Base-by-base conservation (phyloP, 2,888 invertebrate genomes). In the Dynastes grantii region DNA sequence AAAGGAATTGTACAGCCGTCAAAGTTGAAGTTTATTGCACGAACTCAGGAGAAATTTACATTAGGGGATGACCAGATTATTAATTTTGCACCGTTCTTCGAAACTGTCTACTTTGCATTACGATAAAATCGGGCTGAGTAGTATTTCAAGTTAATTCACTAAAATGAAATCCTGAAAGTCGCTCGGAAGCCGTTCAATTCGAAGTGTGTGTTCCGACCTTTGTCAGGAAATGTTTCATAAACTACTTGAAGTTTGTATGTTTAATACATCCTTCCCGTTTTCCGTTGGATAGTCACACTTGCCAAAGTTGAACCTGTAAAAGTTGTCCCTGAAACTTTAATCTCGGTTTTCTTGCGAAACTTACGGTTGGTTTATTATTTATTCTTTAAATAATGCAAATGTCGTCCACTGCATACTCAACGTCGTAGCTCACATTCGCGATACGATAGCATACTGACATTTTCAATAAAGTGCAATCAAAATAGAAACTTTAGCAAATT, bases 231-330 rank as follows among this genome's bases (percentile, higher is more conserved):
- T 37, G 55, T 55, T 71, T 68, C 67, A 68, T 68, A 68, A 68
- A 68, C 67, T 68, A 49, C 67, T 71, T n/a, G 32, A 32, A 32
- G 32, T 58, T 71, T 71, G 32, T 58, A 71, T 70, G 53, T 58
- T 71, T 71, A 51, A 32, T 71, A 37, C 55, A 53, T 70, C 27
- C 13, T 58, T n/a, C 6, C 37, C 40, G 5, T 29, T 37, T 32
- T 71, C 55, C 55, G 4, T 58, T n/a, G 37, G 32, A n/a, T 49
- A 22, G 27, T 45, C 13, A 49, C 55, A 6, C 32, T 58, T 5
- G n/a, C 1, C n/a, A 11, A 71, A 71, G 71, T 58, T 58, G 55
- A 51, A 55, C 71, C 37, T 71, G 58, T 55, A 37, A 58, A 58
- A 53, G 16, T 71, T 51, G 6, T 37, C n/a, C 58, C 37, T 71